These are phyloP conservation scores for Cettia cetti DNA, from an alignment of 2,113 vertebrate species.

Conservation along the genomic window DNA sequence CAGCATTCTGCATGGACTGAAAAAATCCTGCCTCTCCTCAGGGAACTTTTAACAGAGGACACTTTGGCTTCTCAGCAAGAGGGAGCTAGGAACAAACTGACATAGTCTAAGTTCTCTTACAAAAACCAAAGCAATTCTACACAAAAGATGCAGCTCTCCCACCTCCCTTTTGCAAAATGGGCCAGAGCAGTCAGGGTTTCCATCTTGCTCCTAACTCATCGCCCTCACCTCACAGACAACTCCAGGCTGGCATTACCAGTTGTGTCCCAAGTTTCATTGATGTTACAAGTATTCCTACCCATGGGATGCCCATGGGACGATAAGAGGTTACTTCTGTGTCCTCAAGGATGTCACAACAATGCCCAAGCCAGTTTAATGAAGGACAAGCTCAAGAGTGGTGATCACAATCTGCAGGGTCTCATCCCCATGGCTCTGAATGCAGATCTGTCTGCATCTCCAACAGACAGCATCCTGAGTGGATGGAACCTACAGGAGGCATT, in stretches of 20 bases:
- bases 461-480: slow-evolving; percentile 1
- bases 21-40: not conserved
- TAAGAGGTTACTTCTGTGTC: not conserved
- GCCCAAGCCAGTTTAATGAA: not conserved
- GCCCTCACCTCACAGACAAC: not conserved
- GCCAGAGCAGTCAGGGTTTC: not conserved
- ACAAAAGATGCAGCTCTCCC: not conserved
- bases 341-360: not conserved
- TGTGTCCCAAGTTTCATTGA: not conserved
- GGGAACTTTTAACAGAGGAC: not conserved
- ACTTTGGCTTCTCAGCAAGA: not conserved
- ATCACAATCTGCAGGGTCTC: not conserved
- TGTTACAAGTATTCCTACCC: not conserved
- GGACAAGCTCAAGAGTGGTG: not conserved
- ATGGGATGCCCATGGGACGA: not conserved
- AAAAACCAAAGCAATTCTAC: not conserved
- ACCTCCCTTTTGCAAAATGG: not conserved
- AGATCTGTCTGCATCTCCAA: not conserved
- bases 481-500: slow-evolving; percentile 14
- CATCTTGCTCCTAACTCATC: not conserved
- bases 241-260: not conserved
- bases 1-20: not conserved
- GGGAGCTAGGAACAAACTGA: not conserved
- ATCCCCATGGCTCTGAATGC: not conserved
- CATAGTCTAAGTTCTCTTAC: not conserved